These are phyloP conservation scores for Heterodera schachtii DNA, from an alignment of 1,140 invertebrate species.

Conservation along the genomic window DNA sequence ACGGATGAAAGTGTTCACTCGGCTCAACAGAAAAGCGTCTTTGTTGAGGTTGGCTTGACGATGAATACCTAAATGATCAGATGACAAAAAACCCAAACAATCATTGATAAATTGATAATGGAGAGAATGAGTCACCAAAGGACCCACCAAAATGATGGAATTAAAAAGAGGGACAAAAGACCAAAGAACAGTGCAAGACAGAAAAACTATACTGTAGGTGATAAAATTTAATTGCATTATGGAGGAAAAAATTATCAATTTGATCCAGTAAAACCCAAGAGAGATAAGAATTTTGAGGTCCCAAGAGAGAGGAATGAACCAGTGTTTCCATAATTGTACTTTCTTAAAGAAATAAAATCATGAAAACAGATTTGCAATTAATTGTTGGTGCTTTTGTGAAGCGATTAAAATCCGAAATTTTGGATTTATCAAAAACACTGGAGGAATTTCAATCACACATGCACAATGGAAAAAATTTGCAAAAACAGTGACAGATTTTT, in stretches of 20 bases:
- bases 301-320: background rate
- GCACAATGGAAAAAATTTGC: background rate
- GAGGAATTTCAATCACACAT: background rate
- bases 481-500: background rate
- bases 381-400: too few relatives aligned
- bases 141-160: too few relatives aligned
- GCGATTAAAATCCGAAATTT: too few relatives aligned
- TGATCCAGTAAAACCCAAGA: too few relatives aligned
- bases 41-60: constrained; percentile 60
- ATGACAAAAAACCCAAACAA: background rate
- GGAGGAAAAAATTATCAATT: too few relatives aligned
- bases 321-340: background rate
- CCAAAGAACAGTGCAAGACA: too few relatives aligned
- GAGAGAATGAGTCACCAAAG: too few relatives aligned
- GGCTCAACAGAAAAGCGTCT: constrained; percentile 48
- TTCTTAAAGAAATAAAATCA: too few relatives aligned
- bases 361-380: background rate
- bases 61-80: constrained; percentile 51
- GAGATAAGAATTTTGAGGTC: background rate
- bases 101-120: too few relatives aligned
- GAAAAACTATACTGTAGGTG: too few relatives aligned
- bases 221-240: too few relatives aligned
- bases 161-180: background rate
- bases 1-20: constrained; percentile 52
- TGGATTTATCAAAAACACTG: background rate